Evolutionary conservation across 2,113 vertebrate genomes (phyloP).

Genomic region (Isurus oxyrinchus): DNA sequence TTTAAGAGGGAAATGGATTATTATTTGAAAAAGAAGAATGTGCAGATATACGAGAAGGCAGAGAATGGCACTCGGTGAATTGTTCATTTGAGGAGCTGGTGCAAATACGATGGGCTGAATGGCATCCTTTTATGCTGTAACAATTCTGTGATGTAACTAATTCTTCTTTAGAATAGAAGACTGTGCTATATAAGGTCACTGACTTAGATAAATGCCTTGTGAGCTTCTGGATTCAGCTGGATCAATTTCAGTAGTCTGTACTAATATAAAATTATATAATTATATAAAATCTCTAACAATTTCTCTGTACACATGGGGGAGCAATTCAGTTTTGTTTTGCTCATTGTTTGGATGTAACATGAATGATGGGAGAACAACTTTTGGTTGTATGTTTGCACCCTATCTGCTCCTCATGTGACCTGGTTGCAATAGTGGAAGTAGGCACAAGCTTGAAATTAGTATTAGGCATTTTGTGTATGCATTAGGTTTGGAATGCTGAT

Average conservation of each 20-base stretch:
- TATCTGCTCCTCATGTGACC: background rate
- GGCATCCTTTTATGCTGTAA: no score
- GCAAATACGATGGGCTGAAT: no score
- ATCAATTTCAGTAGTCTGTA: background rate
- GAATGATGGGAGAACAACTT: background rate
- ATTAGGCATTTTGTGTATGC: background rate
- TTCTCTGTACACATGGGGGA: background rate
- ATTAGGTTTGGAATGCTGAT: background rate
- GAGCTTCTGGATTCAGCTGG: background rate
- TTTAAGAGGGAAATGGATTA: no score
- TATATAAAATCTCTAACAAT: background rate
- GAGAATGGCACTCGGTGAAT: no score
- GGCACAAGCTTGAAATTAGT: background rate
- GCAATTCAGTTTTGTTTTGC: no score
- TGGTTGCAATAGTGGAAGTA: background rate
- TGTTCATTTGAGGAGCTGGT: no score
- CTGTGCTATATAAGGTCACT: background rate
- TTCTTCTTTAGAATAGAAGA: background rate
- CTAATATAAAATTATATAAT: no score
- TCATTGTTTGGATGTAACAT: no score
- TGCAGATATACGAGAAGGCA: no score
- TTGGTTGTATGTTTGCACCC: background rate
- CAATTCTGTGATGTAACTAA: background rate
- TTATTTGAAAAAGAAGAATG: no score
- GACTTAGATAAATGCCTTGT: background rate